A percentile compares a stretch with the other conserved stretches of the same genome.
Evolutionary conservation across 2,113 vertebrate genomes (phyloP).

Genomic region (Alethe diademata): DNA sequence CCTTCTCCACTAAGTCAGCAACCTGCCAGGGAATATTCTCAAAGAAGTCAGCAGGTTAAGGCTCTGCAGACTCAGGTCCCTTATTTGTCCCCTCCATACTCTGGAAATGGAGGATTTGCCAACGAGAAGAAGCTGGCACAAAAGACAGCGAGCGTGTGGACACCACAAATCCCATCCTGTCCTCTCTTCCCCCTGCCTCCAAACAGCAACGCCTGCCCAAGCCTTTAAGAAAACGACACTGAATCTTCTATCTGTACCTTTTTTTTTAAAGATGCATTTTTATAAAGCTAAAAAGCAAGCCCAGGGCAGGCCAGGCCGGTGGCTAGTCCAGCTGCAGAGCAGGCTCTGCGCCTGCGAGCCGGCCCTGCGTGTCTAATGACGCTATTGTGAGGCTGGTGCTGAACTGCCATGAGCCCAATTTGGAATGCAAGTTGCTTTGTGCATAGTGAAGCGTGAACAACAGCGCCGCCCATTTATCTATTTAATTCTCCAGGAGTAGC

Average conservation of each 20-base stretch:
- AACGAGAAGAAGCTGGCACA: background rate
- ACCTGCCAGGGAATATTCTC: background rate
- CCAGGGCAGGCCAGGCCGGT: background rate
- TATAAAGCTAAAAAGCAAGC: background rate
- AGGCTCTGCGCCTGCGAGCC: background rate
- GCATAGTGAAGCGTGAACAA: constrained; percentile 66
- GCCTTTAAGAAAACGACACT: background rate
- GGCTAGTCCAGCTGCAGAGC: constrained; percentile 49
- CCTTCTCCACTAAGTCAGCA: background rate
- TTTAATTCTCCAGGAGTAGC: constrained; percentile 65
- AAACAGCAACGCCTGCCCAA: background rate
- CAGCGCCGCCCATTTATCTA: constrained; percentile 64
- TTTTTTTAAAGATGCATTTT: background rate
- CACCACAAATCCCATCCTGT: background rate
- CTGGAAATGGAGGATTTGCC: background rate
- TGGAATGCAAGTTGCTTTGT: constrained; percentile 57
- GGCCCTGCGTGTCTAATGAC: constrained; percentile 57
- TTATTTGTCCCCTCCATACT: background rate
- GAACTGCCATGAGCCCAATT: constrained; percentile 19
- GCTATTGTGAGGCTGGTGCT: constrained; percentile 39
- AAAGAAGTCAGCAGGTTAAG: background rate
- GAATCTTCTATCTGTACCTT: background rate
- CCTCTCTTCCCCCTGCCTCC: background rate
- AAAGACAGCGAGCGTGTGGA: fast-evolving
- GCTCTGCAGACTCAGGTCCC: background rate